Evolutionary conservation across 1,140 invertebrate species (phyloP), one percentile per base, ranked within the genome.

Genomic region (Caerostris extrusa): DNA sequence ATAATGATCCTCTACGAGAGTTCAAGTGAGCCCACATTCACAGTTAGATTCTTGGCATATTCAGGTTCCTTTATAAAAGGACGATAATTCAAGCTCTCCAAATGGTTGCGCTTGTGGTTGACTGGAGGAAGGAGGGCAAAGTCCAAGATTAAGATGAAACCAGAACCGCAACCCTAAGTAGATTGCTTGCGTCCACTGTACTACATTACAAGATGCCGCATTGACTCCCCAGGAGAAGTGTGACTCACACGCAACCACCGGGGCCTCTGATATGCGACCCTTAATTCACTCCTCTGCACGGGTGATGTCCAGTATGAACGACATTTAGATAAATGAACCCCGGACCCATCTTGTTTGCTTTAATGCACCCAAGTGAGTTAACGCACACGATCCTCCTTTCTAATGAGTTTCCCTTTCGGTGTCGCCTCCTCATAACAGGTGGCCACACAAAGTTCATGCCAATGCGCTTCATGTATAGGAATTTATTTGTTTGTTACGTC

Each of bases 331-430:
- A 64, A 88, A 88, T 88, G 86, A 64, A 19, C 71, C 71, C 71
- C 71, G 71, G 71, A 56, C 82, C 53, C n/a, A 83, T 83, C 82
- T 88, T 88, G 86, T 88, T 88, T 88, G 86, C 86, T 64, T 88
- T 88, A 88, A 88, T 88, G 86, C 86, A 88, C 86, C 60, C 86
- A 88, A 88, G 86, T 88, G 86, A 88, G 86, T 67, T 67, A 67
- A 60, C 50, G 86, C 61, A n/a, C 60, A 34, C 82, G 82, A 50
- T 56, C 57, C 34, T 58, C 8, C 83, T 85, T 85, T 50, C 83
- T 60, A 58, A 60, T 60, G 57, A 60, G 56, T 85, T 85, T 85
- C 83, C 56, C 57, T 85, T 85, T 58, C 55, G 82, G 82, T 57
- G 17, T 85, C 82, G 19, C n/a, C n/a, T 34, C 53, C 34, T 77